Percentiles rank a stretch among this genome's conserved stretches.
These are phyloP conservation scores for Lutra lutra DNA, from an alignment of 2,797 vertebrate genomes.

Conservation along the genomic window DNA sequence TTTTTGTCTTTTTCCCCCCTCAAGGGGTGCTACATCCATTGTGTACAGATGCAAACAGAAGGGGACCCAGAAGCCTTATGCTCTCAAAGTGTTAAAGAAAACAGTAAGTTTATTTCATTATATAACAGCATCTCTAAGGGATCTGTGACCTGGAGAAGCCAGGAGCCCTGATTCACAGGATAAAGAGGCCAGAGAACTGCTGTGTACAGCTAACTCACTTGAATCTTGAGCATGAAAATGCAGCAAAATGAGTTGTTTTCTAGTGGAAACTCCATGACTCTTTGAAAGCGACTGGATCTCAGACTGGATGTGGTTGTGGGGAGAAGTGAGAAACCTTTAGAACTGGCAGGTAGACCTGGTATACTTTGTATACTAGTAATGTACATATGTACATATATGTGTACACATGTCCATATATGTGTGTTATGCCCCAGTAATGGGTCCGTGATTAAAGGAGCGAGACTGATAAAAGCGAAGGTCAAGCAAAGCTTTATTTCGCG, in stretches of 20 bases:
- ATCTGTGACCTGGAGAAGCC: background rate
- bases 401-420: no score
- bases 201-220: no score
- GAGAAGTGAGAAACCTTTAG: background rate
- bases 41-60: conserved; percentile 93
- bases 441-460: no score
- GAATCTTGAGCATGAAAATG: background rate
- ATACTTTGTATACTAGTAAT: background rate
- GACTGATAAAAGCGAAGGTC: no score
- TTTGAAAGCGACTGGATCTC: background rate
- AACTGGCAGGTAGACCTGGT: background rate
- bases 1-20: conserved; percentile 77
- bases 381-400: no score
- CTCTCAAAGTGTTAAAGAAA: conserved; percentile 94
- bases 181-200: background rate
- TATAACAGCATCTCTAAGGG: conserved; percentile 55
- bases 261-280: background rate
- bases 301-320: background rate
- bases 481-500: no score
- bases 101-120: conserved; percentile 89
- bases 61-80: conserved; percentile 92
- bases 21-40: conserved; percentile 92
- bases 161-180: background rate
- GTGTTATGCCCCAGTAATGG: no score
- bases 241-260: background rate